These are phyloP conservation scores for Drosophila pandora DNA, from an alignment of 1,140 invertebrate genomes.

Conservation along the genomic window DNA sequence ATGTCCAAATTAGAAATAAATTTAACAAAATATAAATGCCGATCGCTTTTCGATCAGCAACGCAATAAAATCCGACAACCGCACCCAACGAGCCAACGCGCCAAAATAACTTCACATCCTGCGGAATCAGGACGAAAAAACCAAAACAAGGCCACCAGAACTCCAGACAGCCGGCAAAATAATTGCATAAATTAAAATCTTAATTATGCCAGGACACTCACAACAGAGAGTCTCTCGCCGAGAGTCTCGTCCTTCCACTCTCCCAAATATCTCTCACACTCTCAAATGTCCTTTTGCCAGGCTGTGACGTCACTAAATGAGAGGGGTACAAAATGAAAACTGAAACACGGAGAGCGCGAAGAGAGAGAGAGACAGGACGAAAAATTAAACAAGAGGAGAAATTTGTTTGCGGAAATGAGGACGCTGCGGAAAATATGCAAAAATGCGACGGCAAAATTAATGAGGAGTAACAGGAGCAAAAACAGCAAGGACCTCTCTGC, in stretches of 20 bases:
- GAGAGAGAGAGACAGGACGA: slow-evolving; percentile 17
- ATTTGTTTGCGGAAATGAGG: slow-evolving; percentile 70
- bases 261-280: not conserved
- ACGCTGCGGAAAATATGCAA: slow-evolving; percentile 49
- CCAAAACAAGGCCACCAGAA: slow-evolving; percentile 53
- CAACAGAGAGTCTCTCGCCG: slow-evolving; percentile 23
- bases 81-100: slow-evolving; percentile 55
- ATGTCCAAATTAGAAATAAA: not conserved
- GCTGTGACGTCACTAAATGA: slow-evolving; percentile 75
- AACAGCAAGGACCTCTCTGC: slow-evolving; percentile 35
- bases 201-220: slow-evolving; percentile 72
- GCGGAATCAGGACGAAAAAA: slow-evolving; percentile 33
- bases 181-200: slow-evolving; percentile 83
- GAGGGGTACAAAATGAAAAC: slow-evolving; percentile 77
- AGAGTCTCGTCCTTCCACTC: not conserved
- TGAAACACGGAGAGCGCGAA: slow-evolving; percentile 58
- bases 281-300: slow-evolving; percentile 10
- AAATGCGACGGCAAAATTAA: slow-evolving; percentile 77
- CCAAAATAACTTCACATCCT: slow-evolving; percentile 70
- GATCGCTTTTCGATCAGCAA: slow-evolving; percentile 12
- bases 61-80: slow-evolving; percentile 48
- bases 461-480: slow-evolving; percentile 68
- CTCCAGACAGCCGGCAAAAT: slow-evolving; percentile 73
- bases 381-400: slow-evolving; percentile 72
- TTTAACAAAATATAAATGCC: not conserved